Percentiles rank a stretch among this genome's conserved stretches.
Evolutionary conservation across 2,888 invertebrate species (phyloP).

Genomic region (Ophioninae sp.): DNA sequence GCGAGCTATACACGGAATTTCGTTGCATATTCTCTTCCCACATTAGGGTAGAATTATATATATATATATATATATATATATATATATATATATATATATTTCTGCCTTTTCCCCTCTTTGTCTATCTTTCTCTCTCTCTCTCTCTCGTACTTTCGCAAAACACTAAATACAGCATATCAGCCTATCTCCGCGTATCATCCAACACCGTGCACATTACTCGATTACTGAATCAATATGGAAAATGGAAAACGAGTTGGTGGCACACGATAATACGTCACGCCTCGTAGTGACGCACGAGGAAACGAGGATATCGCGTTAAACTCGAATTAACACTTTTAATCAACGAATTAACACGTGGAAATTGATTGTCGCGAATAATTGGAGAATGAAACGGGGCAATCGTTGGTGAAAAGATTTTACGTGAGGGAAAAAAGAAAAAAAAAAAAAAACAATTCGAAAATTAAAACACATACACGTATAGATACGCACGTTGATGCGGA

Average conservation of each 20-base stretch:
- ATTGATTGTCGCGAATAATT: not conserved
- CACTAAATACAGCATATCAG: not conserved
- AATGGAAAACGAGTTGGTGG: conserved; percentile 32
- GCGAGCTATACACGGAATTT: conserved; percentile 33
- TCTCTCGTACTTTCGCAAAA: conserved; percentile 16
- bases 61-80: not conserved
- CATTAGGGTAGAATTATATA: conserved; percentile 40
- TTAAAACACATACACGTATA: not conserved
- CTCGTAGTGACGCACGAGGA: conserved; percentile 30
- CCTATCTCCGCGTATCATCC: not conserved
- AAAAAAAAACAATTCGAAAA: not conserved
- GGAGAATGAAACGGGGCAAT: not conserved
- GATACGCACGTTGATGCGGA: not conserved
- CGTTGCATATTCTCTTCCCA: conserved; percentile 2
- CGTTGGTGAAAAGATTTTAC: not conserved
- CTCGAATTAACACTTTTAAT: not conserved
- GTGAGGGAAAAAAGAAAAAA: not conserved
- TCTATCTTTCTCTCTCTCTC: not conserved
- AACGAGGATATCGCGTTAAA: conserved; percentile 5
- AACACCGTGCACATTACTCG: not conserved
- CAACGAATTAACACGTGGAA: not conserved
- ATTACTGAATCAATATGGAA: conserved; percentile 22
- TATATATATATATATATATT: too few relatives aligned
- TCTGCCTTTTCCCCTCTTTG: too few relatives aligned
- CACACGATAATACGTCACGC: conserved; percentile 52